Percentiles rank a stretch among this genome's conserved stretches.
These are phyloP conservation scores for Ptiloglossa arizonensis DNA, from an alignment of 1,140 invertebrate species.

Conservation along the genomic window DNA sequence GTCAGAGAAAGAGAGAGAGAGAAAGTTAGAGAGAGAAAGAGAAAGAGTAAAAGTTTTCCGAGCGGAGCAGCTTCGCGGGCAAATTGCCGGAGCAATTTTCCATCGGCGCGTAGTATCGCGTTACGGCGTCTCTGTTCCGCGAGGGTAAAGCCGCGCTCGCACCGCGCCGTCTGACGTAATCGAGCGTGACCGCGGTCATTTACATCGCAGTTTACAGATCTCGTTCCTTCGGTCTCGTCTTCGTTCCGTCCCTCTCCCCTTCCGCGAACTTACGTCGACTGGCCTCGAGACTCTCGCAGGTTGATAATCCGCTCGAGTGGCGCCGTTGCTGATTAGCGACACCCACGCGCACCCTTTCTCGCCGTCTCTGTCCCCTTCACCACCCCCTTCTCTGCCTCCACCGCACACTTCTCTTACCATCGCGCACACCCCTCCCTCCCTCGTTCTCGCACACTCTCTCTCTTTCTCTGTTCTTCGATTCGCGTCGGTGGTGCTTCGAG, in stretches of 20 bases:
- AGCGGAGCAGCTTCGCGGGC: too few species aligned
- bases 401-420: too few species aligned
- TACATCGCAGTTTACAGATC: constrained; percentile 60
- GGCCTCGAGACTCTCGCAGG: constrained; percentile 53
- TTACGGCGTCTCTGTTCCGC: constrained; percentile 14
- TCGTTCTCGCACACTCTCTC: too few species aligned
- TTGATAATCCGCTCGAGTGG: constrained; percentile 58
- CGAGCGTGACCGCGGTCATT: constrained; percentile 55
- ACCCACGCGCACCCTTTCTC: constrained; percentile 52
- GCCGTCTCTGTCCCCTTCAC: constrained; percentile 2
- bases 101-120: constrained; percentile 4
- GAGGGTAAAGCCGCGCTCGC: constrained; percentile 11
- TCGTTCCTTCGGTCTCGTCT: constrained; percentile 25
- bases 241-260: not conserved
- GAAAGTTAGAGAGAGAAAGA: too few species aligned
- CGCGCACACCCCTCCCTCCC: too few species aligned
- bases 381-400: not conserved
- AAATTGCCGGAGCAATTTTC: constrained; percentile 26
- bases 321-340: constrained; percentile 62
- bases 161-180: constrained; percentile 39
- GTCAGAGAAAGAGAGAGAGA: too few species aligned
- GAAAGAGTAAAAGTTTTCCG: too few species aligned
- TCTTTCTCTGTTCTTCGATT: constrained; percentile 1
- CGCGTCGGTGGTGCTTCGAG: too few species aligned
- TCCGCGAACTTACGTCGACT: constrained; percentile 24